Evolutionary conservation across 1,140 invertebrate species (phyloP).

Genomic region (Monochamus saltuarius): DNA sequence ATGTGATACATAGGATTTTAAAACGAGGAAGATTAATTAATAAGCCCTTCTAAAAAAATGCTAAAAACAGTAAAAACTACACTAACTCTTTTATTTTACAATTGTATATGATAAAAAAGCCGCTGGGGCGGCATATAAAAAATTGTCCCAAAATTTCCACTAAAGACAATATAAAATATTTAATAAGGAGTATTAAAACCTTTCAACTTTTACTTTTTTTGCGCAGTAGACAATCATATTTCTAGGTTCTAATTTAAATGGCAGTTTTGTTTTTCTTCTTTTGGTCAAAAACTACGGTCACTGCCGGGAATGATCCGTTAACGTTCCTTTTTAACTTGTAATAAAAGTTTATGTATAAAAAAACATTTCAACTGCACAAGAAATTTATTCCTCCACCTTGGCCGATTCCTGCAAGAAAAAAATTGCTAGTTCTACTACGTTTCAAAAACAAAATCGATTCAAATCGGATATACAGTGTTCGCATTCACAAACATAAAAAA

Average conservation of each 20-base stretch:
- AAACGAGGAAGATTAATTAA: conserved; percentile 6
- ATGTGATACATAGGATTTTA: conserved; percentile 19
- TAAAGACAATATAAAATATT: conserved; percentile 38
- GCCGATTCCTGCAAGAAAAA: conserved; percentile 40
- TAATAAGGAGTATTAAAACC: conserved; percentile 34
- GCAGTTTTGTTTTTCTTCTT: conserved; percentile 39
- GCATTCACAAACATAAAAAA: too few relatives aligned
- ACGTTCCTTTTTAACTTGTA: conserved; percentile 30
- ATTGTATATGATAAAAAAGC: conserved; percentile 48
- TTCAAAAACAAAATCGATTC: too few relatives aligned
- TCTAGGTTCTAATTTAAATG: conserved; percentile 32
- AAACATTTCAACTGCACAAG: conserved; percentile 18
- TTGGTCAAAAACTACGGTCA: conserved; percentile 37
- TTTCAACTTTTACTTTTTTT: conserved; percentile 35
- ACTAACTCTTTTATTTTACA: conserved; percentile 42
- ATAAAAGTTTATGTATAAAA: conserved; percentile 38
- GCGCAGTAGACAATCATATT: conserved; percentile 34
- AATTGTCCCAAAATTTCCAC: conserved; percentile 36
- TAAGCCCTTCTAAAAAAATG: conserved; percentile 14
- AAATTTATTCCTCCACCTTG: conserved; percentile 42
- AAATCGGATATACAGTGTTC: too few relatives aligned
- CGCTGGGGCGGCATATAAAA: conserved; percentile 43
- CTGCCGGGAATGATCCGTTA: conserved; percentile 44
- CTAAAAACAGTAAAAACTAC: conserved; percentile 26
- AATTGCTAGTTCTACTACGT: background rate